These are phyloP conservation scores for Heliocidaris erythrogramma DNA, from an alignment of 35 echinoderm and acorn worm genomes.

Conservation along the genomic window DNA sequence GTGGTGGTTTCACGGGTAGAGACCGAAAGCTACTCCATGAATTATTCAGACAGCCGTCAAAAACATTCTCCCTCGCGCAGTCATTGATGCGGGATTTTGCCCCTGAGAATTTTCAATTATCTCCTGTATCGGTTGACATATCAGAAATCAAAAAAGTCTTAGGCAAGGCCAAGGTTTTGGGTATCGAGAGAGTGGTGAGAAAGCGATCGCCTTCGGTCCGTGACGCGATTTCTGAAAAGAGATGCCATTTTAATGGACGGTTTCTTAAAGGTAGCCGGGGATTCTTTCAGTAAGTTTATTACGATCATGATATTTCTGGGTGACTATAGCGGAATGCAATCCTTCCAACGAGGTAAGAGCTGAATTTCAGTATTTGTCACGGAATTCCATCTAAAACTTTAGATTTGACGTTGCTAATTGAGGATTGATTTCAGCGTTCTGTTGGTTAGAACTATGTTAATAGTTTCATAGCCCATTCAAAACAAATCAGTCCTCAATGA, in stretches of 20 bases:
- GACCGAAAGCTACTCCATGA: too few species aligned
- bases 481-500: too few species aligned
- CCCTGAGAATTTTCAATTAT: neutral
- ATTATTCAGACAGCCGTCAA: neutral
- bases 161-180: neutral
- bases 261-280: neutral
- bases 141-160: neutral
- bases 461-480: too few species aligned
- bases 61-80: neutral
- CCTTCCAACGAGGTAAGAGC: too few species aligned
- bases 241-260: neutral
- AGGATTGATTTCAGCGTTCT: too few species aligned
- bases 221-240: neutral
- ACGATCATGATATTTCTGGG: too few species aligned
- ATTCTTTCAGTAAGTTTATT: neutral
- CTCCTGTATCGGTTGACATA: neutral
- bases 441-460: too few species aligned
- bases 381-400: too few species aligned
- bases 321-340: too few species aligned
- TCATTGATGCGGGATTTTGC: conserved; percentile 1
- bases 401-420: too few species aligned
- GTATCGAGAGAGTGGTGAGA: neutral
- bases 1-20: too few species aligned
- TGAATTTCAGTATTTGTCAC: too few species aligned
- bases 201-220: neutral